Conservation (phyloP, 2,113 vertebrate species). For the Stigmatopora nigra region DNA sequence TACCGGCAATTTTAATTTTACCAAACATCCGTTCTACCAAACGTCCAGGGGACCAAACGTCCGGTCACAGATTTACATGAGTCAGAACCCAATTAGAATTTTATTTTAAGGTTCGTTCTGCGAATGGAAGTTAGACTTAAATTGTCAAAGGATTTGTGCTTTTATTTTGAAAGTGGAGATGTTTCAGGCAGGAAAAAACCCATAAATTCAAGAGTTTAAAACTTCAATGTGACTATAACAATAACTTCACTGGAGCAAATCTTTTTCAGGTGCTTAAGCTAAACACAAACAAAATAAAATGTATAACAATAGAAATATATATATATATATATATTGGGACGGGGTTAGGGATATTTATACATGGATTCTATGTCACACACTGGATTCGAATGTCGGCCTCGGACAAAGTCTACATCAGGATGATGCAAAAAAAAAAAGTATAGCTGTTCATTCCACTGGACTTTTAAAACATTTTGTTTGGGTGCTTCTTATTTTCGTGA, state of each 20-base stretch:
- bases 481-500: slow-evolving; percentile 55
- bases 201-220: background rate
- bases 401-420: slow-evolving; percentile 63
- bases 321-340: background rate
- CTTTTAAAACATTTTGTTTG: slow-evolving; percentile 57
- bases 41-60: no score
- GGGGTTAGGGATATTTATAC: slow-evolving; percentile 51
- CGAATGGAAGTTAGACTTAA: background rate
- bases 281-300: background rate
- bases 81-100: no score
- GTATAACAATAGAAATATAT: slow-evolving; percentile 2
- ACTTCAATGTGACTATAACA: background rate
- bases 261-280: slow-evolving; percentile 46
- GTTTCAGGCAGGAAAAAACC: no score
- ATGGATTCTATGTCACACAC: slow-evolving; percentile 64
- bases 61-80: no score
- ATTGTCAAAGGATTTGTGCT: background rate
- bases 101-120: no score
- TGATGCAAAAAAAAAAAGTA: slow-evolving; percentile 37
- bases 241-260: slow-evolving; percentile 25
- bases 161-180: no score
- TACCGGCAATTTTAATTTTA: no score
- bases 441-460: slow-evolving; percentile 64
- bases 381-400: slow-evolving; percentile 59
- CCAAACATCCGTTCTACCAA: no score